Percentiles rank a stretch among this genome's conserved stretches.
These are phyloP conservation scores for Ceryle rudis DNA, from an alignment of 2,797 vertebrate genomes.

Conservation along the genomic window DNA sequence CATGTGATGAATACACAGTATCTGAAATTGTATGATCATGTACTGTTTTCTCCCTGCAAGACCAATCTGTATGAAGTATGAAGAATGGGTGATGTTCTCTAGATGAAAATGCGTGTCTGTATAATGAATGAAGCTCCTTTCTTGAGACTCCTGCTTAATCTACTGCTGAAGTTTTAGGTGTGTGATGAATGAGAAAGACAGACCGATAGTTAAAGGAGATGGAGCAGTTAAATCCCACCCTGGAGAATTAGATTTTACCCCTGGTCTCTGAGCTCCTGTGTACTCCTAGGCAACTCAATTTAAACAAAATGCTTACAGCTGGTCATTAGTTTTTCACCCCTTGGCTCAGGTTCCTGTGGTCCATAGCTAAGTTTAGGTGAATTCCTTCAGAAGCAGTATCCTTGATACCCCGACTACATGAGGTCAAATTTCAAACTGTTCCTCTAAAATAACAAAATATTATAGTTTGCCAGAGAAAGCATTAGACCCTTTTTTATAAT, in stretches of 20 bases:
- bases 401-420: background rate
- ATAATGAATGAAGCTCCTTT: background rate
- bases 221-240: background rate
- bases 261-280: background rate
- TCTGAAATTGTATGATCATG: background rate
- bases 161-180: background rate
- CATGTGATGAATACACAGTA: background rate
- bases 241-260: background rate
- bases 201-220: background rate
- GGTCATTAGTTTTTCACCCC: background rate
- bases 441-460: background rate
- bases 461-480: background rate
- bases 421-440: background rate
- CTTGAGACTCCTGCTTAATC: background rate
- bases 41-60: background rate
- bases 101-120: background rate
- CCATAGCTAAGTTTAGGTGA: background rate
- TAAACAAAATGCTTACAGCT: background rate
- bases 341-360: background rate
- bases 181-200: background rate
- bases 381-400: background rate
- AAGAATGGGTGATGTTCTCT: background rate
- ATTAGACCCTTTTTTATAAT: background rate
- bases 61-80: background rate
- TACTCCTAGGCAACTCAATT: background rate